phyloP scores from a whole-genome alignment of 2,888 invertebrate genomes.

The Frankliniella intonsa region DNA sequence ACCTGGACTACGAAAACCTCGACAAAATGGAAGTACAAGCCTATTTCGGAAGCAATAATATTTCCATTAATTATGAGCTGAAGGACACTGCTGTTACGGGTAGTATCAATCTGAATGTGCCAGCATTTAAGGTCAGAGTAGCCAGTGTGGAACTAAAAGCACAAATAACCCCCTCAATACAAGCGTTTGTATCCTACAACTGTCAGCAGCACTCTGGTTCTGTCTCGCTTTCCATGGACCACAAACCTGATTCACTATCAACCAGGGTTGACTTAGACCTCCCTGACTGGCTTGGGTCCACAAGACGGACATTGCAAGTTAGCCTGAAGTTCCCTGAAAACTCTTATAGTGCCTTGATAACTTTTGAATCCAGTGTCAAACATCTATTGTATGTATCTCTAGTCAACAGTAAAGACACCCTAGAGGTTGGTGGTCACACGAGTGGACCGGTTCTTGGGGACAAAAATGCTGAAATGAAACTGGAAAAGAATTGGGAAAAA shows the following conservation, averaged over 20 bases:
- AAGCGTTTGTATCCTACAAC: conserved; percentile 30
- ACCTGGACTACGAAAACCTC: background rate
- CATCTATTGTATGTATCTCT: conserved; percentile 25
- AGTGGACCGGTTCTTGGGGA: conserved; percentile 30
- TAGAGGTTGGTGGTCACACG: conserved; percentile 25
- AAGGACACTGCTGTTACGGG: conserved; percentile 28
- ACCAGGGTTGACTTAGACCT: conserved; percentile 31
- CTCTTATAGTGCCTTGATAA: conserved; percentile 28
- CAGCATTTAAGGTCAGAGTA: conserved; percentile 6
- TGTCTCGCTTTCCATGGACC: background rate
- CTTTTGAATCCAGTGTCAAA: background rate
- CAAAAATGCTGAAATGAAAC: conserved; percentile 15
- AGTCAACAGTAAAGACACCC: background rate
- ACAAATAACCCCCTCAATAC: conserved; percentile 24
- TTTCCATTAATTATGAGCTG: conserved; percentile 31
- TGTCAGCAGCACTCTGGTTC: conserved; percentile 27
- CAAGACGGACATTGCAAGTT: background rate
- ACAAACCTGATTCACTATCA: conserved; percentile 5
- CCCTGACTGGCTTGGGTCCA: conserved; percentile 28
- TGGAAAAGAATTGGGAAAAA: conserved; percentile 29
- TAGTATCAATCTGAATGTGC: conserved; percentile 29
- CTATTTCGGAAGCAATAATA: conserved; percentile 32
- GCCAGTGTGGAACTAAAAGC: conserved; percentile 29
- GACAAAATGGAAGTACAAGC: conserved; percentile 12
- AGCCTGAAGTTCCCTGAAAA: background rate